These are phyloP conservation scores for Rutilus rutilus DNA, from an alignment of 2,113 vertebrate species.

Conservation along the genomic window DNA sequence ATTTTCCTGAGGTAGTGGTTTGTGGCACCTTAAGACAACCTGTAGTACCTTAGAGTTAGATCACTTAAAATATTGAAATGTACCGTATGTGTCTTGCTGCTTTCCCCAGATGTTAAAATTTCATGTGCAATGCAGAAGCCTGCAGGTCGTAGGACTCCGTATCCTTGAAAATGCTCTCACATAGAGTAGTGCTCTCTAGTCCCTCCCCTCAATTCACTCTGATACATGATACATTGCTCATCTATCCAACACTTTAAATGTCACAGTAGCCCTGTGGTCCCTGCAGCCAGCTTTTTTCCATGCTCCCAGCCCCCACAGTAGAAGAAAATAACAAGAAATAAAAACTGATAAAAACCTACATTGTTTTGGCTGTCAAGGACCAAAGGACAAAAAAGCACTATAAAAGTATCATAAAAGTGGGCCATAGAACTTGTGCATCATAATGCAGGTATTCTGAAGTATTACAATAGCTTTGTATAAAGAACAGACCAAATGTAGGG, in stretches of 20 bases:
- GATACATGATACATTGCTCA: conserved; percentile 60
- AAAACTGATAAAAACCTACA: conserved; percentile 13
- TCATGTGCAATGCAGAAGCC: conserved; percentile 10
- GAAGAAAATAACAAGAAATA: conserved; percentile 15
- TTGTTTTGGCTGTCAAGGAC: not conserved
- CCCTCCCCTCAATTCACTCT: conserved; percentile 42
- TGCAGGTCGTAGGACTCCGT: not conserved
- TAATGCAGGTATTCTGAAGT: not conserved
- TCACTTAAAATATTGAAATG: conserved; percentile 3
- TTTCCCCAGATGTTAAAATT: not conserved
- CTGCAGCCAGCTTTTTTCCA: conserved; percentile 27
- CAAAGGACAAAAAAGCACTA: not conserved
- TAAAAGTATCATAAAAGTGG: conserved; percentile 6
- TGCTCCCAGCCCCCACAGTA: not conserved
- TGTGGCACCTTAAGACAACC: not conserved
- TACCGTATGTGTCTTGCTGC: not conserved
- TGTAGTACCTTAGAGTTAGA: not conserved
- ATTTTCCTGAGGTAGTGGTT: not conserved
- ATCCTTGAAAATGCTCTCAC: not conserved
- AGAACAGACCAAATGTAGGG: not conserved
- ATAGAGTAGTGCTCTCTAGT: conserved; percentile 21
- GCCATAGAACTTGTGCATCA: not conserved
- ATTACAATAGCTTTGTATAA: not conserved
- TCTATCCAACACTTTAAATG: conserved; percentile 60
- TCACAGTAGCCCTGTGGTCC: conserved; percentile 47